phyloP scores from a whole-genome alignment of 2,797 vertebrate genomes.

The Scomberomorus guttatus region DNA sequence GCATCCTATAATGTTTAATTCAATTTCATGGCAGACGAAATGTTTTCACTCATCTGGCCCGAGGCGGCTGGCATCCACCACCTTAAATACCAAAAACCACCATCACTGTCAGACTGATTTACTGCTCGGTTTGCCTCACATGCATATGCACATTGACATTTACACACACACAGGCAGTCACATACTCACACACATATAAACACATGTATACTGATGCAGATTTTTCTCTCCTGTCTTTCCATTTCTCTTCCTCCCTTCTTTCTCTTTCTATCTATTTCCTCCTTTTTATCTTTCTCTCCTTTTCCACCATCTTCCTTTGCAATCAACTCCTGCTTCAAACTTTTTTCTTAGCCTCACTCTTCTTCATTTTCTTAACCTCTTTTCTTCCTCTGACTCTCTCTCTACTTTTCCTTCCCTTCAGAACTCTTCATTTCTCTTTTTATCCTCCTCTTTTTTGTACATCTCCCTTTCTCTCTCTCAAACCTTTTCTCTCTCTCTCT shows the following conservation, averaged over 20 bases:
- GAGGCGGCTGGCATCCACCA: conserved; percentile 53
- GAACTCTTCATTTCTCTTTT: too few relatives aligned
- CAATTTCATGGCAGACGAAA: conserved; percentile 63
- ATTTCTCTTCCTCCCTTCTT: not conserved
- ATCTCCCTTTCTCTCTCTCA: not conserved
- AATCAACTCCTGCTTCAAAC: conserved; percentile 13
- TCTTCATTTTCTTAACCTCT: not conserved
- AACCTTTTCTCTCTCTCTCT: conserved; percentile 1
- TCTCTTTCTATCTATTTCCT: not conserved
- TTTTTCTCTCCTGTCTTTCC: too few relatives aligned
- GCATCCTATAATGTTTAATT: conserved; percentile 54
- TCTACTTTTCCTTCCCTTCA: not conserved
- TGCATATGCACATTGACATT: conserved; percentile 33
- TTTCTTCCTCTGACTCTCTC: not conserved
- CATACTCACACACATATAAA: not conserved
- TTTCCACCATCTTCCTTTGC: not conserved
- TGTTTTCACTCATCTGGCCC: conserved; percentile 49
- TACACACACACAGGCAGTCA: conserved; percentile 5
- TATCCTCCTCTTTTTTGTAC: not conserved
- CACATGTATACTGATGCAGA: not conserved
- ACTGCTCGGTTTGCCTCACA: conserved; percentile 32
- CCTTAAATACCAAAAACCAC: conserved; percentile 42
- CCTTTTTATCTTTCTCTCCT: not conserved
- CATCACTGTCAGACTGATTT: conserved; percentile 58
- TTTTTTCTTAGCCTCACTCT: not conserved